Conservation (phyloP, 2,113 vertebrate genomes). For the Chaetorhynchus papuensis region DNA sequence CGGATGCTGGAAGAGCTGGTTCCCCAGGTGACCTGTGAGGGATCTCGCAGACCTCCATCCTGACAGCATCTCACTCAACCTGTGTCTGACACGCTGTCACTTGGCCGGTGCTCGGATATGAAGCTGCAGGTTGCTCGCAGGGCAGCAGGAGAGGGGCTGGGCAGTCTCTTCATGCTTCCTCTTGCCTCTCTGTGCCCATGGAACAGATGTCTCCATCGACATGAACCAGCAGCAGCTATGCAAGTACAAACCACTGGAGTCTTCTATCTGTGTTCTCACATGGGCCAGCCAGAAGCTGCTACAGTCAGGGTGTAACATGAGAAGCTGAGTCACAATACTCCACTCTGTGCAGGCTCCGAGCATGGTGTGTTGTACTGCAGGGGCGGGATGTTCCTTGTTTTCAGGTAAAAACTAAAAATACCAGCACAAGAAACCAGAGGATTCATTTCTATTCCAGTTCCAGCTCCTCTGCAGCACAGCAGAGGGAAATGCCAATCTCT, state of each 20-base stretch:
- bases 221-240: slow-evolving; percentile 3
- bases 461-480: background rate
- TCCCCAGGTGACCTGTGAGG: background rate
- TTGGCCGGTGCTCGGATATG: background rate
- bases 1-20: background rate
- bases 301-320: fast-evolving
- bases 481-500: background rate
- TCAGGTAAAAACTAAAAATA: background rate
- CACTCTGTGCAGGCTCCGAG: background rate
- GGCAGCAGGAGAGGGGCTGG: background rate
- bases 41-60: background rate
- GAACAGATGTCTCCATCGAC: background rate
- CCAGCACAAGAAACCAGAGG: background rate
- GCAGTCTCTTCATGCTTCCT: background rate
- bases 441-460: background rate
- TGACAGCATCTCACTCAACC: background rate
- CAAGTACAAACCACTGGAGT: background rate
- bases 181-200: fast-evolving
- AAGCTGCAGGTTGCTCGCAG: background rate
- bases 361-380: background rate
- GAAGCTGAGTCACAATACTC: background rate
- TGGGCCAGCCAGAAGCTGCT: background rate
- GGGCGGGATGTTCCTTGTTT: background rate
- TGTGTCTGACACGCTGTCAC: background rate
- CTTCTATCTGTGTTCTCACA: background rate